phyloP scores from a whole-genome alignment of 37 sponge, comb jelly and placozoan species.

The Lycopodina hypogea region DNA sequence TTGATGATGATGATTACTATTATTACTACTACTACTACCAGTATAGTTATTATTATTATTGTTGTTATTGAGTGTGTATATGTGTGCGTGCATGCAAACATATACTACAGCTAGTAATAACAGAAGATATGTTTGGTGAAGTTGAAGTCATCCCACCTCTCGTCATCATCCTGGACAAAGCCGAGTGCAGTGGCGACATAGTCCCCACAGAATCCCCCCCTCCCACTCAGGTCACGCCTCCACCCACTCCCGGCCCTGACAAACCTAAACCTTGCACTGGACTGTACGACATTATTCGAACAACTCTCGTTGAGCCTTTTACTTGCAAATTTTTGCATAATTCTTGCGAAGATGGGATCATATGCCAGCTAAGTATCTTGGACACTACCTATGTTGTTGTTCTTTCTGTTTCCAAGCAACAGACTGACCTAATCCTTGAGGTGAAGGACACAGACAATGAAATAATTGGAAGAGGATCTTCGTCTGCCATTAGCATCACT shows the following conservation, averaged over 20 bases:
- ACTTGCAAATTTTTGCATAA: neutral
- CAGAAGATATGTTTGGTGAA: neutral
- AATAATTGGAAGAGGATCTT: neutral
- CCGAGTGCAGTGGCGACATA: slow-evolving; percentile 2
- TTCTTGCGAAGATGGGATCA: neutral
- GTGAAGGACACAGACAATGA: neutral
- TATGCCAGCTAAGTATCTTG: neutral
- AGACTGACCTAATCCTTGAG: neutral
- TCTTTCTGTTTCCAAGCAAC: neutral
- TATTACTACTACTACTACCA: neutral
- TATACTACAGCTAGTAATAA: slow-evolving; percentile 10
- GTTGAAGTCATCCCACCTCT: slow-evolving; percentile 10
- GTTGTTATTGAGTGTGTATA: no score
- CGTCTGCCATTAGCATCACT: neutral
- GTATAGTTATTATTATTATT: no score
- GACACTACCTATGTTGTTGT: neutral
- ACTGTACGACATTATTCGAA: neutral
- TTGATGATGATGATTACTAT: neutral
- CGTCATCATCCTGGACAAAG: slow-evolving; percentile 39
- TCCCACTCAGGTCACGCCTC: neutral
- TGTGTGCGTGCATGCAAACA: neutral
- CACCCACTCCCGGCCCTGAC: neutral
- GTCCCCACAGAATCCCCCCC: slow-evolving; percentile 5
- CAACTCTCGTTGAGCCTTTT: neutral
- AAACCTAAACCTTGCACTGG: neutral